Evolutionary conservation across 2,113 vertebrate genomes (phyloP).

Genomic region (Chunga burmeisteri): DNA sequence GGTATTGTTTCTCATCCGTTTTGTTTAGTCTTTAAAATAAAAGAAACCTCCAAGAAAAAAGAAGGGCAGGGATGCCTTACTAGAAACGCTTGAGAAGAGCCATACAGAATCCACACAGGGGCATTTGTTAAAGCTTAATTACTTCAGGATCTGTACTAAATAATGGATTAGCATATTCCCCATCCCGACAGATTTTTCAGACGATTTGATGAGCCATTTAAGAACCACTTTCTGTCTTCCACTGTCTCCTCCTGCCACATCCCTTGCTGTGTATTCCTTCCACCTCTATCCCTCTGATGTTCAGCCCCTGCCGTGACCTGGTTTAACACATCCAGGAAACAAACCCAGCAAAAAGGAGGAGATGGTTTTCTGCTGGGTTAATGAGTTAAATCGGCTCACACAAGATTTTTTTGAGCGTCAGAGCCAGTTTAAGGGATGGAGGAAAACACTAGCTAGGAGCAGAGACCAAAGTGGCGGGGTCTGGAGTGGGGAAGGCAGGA

Average conservation of each 20-base stretch:
- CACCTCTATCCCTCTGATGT: not conserved
- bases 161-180: not conserved
- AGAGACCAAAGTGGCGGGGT: not conserved
- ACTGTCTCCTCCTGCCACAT: not conserved
- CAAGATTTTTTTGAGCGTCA: not conserved
- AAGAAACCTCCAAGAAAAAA: slow-evolving; percentile 56
- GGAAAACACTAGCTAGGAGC: not conserved
- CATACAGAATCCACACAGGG: not conserved
- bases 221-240: not conserved
- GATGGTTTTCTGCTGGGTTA: not conserved
- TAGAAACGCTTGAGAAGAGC: not conserved
- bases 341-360: not conserved
- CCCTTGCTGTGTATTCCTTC: not conserved
- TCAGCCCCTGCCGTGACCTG: not conserved
- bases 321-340: not conserved
- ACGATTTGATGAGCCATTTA: not conserved
- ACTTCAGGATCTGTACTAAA: not conserved
- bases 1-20: not conserved
- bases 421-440: not conserved
- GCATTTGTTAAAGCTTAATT: slow-evolving; percentile 30
- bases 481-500: not conserved
- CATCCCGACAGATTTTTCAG: not conserved
- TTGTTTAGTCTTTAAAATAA: not conserved
- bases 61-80: slow-evolving; percentile 38
- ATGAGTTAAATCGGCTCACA: not conserved